Conservation (phyloP, 2,797 vertebrate genomes). For the Pangasius macronema region DNA sequence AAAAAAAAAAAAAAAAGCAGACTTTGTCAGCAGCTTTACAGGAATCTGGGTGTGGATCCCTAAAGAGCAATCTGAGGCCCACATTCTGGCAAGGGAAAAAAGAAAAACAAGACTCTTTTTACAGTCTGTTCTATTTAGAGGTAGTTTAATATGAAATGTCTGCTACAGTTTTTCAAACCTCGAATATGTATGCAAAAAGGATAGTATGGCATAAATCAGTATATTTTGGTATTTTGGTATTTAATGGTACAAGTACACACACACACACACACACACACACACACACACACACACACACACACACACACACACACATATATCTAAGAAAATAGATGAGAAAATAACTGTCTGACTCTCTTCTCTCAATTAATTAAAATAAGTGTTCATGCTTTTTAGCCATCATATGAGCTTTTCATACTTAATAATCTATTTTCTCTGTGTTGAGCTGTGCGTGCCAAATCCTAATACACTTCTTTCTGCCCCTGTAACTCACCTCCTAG, state of each 20-base stretch:
- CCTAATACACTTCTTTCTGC: neutral
- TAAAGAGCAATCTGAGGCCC: neutral
- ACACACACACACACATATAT: too few species aligned
- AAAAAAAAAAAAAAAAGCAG: neutral
- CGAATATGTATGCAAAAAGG: neutral
- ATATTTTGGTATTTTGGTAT: too few species aligned
- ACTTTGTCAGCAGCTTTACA: slow-evolving; percentile 7
- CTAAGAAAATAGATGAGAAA: too few species aligned
- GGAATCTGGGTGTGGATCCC: neutral
- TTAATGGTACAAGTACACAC: too few species aligned
- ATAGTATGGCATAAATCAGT: neutral
- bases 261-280: too few species aligned
- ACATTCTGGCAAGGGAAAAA: neutral
- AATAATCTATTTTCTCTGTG: neutral
- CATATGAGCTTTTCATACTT: neutral
- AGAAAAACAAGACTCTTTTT: neutral
- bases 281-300: too few species aligned
- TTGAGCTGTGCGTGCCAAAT: neutral
- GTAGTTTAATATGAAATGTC: neutral
- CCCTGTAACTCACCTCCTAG: neutral
- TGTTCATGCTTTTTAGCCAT: neutral
- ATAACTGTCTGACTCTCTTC: neutral
- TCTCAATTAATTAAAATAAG: neutral
- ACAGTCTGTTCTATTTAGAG: neutral
- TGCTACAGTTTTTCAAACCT: neutral